Percentiles rank a stretch among this genome's conserved stretches.
These are phyloP conservation scores for Cyphomyrus discorhynchus DNA, from an alignment of 2,113 vertebrate species.

Conservation along the genomic window DNA sequence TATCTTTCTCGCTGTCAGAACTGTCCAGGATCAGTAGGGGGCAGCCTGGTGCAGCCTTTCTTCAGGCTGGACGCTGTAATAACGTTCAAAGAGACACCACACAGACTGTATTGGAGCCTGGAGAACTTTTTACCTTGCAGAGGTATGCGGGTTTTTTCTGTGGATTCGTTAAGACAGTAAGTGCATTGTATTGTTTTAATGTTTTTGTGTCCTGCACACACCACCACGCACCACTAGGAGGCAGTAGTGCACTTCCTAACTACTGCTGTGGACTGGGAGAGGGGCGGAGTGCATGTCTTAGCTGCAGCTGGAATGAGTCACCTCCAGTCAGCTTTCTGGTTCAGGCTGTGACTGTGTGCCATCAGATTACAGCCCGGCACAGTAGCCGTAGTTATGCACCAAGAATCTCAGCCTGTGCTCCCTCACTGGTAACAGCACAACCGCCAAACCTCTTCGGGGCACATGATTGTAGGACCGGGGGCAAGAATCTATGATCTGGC, in stretches of 20 bases:
- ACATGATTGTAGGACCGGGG: background rate
- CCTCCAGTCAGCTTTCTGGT: background rate
- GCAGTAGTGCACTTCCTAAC: background rate
- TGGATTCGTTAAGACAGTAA: background rate
- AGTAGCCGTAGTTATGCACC: background rate
- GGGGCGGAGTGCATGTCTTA: background rate
- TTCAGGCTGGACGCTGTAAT: constrained; percentile 54
- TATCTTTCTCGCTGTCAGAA: constrained; percentile 38
- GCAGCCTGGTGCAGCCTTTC: constrained; percentile 42
- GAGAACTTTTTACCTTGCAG: constrained; percentile 55
- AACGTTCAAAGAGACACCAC: constrained; percentile 54
- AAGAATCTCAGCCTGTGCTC: background rate
- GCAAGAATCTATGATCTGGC: background rate
- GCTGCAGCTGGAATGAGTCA: background rate
- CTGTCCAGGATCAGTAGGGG: constrained; percentile 30
- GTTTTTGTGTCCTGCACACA: background rate
- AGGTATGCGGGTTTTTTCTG: constrained; percentile 31
- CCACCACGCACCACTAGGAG: background rate
- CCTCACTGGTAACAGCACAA: background rate
- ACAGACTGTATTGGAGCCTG: constrained; percentile 57
- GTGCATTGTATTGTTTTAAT: background rate
- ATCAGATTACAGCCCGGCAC: background rate
- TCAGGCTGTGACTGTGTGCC: background rate
- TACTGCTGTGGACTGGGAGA: background rate
- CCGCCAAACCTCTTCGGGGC: background rate